Evolutionary conservation across 2,113 vertebrate genomes (phyloP), one percentile per base, ranked within the genome.

Genomic region (Benitochromis conjunctus): DNA sequence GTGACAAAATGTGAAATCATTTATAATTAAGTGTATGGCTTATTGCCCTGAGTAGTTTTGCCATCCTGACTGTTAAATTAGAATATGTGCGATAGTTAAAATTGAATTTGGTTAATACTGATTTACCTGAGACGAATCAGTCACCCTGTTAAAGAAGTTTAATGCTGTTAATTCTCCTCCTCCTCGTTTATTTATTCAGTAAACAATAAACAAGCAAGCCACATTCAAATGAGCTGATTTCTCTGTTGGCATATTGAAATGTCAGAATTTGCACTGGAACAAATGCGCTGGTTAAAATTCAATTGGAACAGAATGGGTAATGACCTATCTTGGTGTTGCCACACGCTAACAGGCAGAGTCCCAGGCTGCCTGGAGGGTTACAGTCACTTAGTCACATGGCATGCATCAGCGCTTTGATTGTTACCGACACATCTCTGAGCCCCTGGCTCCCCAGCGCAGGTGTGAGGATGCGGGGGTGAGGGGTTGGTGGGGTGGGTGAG

Each of bases 201-300:
- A 55, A 90, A 90, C 83, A 90, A 88, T 84, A 86, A 89, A 81
- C 87, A 66, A 86, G 54, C 31, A 8, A 46, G 34, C 55, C 66
- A 74, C 78, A 93, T 94, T 95, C 56, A 94, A 94, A 94, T 94
- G 54, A 94, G 92, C 87, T 48, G 43, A 93, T 95, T 93, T 89
- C 92, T 95, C 92, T 86, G 85, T 86, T 94, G 95, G 86, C 94
- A 92, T 91, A 92, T 93, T 92, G 78, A 96, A 97, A 96, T 96
- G 96, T 96, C 96, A 96, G 84, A 94, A 96, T 97, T 96, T 96
- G 94, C 96, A 96, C 94, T 89, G 89, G 89, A 96, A 96, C 95
- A 96, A 95, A 95, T 66, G 76, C 71, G 18, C 87, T 90, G 93
- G 92, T 94, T 94, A 85, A 93, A 88, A 93, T 92, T 92, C 71